phyloP scores from a whole-genome alignment of 2,113 vertebrate species.

The Corapipo altera region DNA sequence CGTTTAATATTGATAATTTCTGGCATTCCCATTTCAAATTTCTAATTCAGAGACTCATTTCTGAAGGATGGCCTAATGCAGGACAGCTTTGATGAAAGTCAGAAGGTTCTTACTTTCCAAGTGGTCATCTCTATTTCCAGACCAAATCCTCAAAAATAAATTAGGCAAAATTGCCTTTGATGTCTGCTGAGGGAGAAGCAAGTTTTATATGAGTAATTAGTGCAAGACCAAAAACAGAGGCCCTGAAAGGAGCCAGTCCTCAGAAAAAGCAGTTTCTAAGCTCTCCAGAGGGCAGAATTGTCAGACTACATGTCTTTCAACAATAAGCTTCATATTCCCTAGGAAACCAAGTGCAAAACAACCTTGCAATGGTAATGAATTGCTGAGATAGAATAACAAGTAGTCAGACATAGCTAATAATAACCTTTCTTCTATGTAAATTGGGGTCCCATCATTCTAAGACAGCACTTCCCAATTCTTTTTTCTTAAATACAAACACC shows the following conservation, averaged over 20 bases:
- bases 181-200: not conserved
- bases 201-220: not conserved
- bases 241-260: not conserved
- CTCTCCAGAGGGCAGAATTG: not conserved
- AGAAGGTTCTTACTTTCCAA: not conserved
- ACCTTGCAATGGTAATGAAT: not conserved
- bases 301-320: not conserved
- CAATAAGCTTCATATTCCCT: not conserved
- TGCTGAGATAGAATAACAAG: not conserved
- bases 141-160: not conserved
- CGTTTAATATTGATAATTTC: conserved; percentile 7
- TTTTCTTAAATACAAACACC: not conserved
- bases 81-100: not conserved
- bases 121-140: not conserved
- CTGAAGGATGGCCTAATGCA: not conserved
- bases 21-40: not conserved
- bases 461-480: not conserved
- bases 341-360: not conserved
- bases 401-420: not conserved
- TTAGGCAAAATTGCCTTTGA: not conserved
- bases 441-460: not conserved
- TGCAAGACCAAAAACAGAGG: not conserved
- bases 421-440: not conserved
- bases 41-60: not conserved
- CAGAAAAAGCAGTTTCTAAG: not conserved